Base-by-base conservation (phyloP, 2,888 invertebrate species). In the Eulithis testata region DNA sequence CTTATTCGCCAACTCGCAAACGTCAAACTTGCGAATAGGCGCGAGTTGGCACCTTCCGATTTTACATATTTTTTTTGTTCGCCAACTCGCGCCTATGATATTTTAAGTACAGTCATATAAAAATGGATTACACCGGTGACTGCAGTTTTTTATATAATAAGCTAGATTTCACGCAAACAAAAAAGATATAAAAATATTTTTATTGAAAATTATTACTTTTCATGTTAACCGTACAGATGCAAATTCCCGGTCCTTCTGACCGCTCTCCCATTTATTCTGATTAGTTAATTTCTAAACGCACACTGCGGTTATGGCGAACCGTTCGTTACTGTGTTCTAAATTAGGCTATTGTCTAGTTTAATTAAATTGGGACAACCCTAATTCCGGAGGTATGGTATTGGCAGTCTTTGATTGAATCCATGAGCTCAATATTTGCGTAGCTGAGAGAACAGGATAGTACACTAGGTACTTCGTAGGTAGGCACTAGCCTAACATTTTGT, bases 281-380 rank as follows among this genome's bases (percentile, higher is more conserved):
- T 80, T 76, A 76, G 75, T 80, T 72, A 71, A 73, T 71, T 66
- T 69, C 66, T 65, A 65, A 71, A 60, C 68, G 65, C 66, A 68
- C 54, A 66, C 51, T 68, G 63, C 52, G 66, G 60, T 58, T 59
- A 66, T 64, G 14, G 54, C 58, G 51, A 63, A 59, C 63, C 63
- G 64, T 72, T 61, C 57, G 63, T 66, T 63, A 65, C 72, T 55
- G 56, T 53, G 49, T 65, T 64, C 73, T 65, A 70, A 77, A 79
- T 79, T 74, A 69, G 71, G 63, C 70, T 73, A 75, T 77, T 78
- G 75, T 77, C 70, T 63, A 60, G 64, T 58, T 69, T 73, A 73
- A 78, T 80, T 77, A 73, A 77, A 80, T 77, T 75, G 70, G 71
- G 66, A 71, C 58, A 64, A 64, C 66, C 67, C 59, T 70, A 69